phyloP scores from a whole-genome alignment of 2,113 vertebrate genomes.

The Microtus pennsylvanicus region DNA sequence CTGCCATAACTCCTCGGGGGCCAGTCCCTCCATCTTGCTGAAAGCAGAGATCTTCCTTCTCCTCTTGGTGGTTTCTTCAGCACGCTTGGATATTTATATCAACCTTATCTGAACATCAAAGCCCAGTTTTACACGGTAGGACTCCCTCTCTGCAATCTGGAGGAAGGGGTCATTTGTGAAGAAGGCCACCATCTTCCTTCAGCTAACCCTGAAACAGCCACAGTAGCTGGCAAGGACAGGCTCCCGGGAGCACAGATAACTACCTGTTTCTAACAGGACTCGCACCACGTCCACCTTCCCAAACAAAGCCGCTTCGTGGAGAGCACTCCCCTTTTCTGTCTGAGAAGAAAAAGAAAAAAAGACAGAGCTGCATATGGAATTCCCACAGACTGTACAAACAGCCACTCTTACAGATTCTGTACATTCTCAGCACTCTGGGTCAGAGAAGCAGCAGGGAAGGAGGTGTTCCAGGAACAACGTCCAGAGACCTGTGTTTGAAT shows the following conservation, averaged over 20 bases:
- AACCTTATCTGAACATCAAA: constrained; percentile 16
- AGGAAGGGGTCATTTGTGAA: neutral
- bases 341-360: constrained; percentile 80
- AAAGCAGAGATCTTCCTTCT: constrained; percentile 14
- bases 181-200: constrained; percentile 29
- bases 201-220: neutral
- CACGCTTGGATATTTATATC: constrained; percentile 9
- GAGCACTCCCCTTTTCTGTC: constrained; percentile 98
- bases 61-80: neutral
- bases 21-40: neutral
- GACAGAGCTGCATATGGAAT: constrained; percentile 12
- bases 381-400: neutral
- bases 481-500: neutral
- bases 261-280: constrained; percentile 96
- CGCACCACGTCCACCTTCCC: constrained; percentile 98
- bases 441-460: neutral
- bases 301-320: constrained; percentile 97
- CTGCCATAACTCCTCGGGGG: neutral
- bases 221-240: neutral
- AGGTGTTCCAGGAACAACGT: neutral
- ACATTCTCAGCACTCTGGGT: neutral
- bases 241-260: constrained; percentile 32
- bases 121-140: neutral
- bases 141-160: neutral
- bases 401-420: neutral